phyloP scores from a whole-genome alignment of 2,113 vertebrate species.

The Uria lomvia region DNA sequence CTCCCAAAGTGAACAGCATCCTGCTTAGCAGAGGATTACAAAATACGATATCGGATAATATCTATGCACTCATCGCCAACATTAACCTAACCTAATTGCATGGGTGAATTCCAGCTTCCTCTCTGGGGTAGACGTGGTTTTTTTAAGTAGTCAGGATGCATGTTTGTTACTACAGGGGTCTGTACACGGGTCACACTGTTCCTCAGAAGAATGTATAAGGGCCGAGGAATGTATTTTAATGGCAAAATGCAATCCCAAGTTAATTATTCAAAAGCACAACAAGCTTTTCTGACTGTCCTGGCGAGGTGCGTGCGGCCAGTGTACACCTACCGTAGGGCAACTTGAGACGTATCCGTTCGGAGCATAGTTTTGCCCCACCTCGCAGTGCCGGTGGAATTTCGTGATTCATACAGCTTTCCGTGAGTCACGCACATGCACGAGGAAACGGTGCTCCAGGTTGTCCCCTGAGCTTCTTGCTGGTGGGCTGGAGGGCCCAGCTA shows the following conservation, averaged over 20 bases:
- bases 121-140: not conserved
- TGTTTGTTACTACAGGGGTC: not conserved
- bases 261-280: not conserved
- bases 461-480: not conserved
- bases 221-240: not conserved
- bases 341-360: not conserved
- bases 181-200: not conserved
- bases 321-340: not conserved
- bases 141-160: not conserved
- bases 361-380: not conserved
- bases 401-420: not conserved
- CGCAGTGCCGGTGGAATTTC: not conserved
- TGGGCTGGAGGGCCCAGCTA: not conserved
- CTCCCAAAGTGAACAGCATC: not conserved
- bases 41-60: not conserved
- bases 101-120: constrained; percentile 27
- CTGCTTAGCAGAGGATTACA: constrained; percentile 36
- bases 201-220: not conserved
- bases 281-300: not conserved
- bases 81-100: not conserved
- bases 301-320: not conserved
- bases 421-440: not conserved
- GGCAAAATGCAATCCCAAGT: not conserved
- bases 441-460: not conserved
- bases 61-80: not conserved